A percentile compares a stretch with the other conserved stretches of the same genome.
phyloP scores from a whole-genome alignment of 2,888 invertebrate genomes.

The Eupithecia insigniata region DNA sequence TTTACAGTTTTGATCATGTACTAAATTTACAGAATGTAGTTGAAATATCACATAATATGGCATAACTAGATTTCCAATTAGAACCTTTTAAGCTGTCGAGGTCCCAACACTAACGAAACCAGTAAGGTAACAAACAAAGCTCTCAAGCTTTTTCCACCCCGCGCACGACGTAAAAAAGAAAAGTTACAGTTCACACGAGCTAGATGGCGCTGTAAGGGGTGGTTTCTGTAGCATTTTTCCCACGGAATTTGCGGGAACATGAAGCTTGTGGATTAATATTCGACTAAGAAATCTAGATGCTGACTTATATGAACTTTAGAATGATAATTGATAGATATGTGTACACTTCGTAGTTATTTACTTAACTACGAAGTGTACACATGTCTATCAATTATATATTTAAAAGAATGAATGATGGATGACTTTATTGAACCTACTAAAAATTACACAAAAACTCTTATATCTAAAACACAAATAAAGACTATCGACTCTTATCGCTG shows the following conservation, averaged over 20 bases:
- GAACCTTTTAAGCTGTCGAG: neutral
- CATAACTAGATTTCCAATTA: neutral
- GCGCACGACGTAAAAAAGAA: slow-evolving; percentile 27
- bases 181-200: slow-evolving; percentile 42
- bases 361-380: too few species aligned
- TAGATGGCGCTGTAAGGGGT: slow-evolving; percentile 40
- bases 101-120: neutral
- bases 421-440: too few species aligned
- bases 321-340: too few species aligned
- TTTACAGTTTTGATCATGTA: too few species aligned
- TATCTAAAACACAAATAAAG: too few species aligned
- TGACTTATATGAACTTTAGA: neutral
- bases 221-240: slow-evolving; percentile 33
- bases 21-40: too few species aligned
- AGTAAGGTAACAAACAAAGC: neutral
- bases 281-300: neutral
- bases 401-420: too few species aligned
- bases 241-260: slow-evolving; percentile 26
- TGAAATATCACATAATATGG: too few species aligned
- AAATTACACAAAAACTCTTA: too few species aligned
- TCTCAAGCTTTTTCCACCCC: neutral
- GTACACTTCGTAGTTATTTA: too few species aligned
- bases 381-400: too few species aligned
- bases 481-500: too few species aligned
- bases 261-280: neutral